Conservation (phyloP, 1,140 invertebrate species). For the Orius insidiosus region DNA sequence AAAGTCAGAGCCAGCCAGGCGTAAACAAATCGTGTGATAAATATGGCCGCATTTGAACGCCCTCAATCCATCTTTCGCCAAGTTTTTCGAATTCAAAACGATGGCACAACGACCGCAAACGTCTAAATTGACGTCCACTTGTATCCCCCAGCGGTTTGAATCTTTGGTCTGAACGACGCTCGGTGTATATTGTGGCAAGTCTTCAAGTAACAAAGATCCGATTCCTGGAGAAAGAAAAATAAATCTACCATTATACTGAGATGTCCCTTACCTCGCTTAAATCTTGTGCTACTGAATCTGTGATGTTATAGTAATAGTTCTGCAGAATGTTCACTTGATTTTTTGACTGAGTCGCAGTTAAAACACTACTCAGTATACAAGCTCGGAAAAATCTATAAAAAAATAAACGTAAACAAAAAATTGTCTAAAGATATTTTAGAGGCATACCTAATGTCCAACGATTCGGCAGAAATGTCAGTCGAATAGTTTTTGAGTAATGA, state of each 20-base stretch:
- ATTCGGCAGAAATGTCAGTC: conserved; percentile 23
- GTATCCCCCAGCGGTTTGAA: conserved; percentile 19
- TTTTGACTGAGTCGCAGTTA: conserved; percentile 2
- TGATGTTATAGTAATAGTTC: too few relatives aligned
- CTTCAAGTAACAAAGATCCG: background rate
- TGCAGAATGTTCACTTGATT: too few relatives aligned
- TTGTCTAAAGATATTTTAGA: too few relatives aligned
- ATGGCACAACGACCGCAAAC: conserved; percentile 20
- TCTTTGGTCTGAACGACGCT: conserved; percentile 6
- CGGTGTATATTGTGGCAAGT: background rate
- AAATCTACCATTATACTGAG: too few relatives aligned
- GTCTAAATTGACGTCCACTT: conserved; percentile 15
- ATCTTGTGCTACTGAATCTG: too few relatives aligned
- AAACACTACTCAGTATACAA: conserved; percentile 15
- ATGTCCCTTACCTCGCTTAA: too few relatives aligned
- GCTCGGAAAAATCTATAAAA: conserved; percentile 18
- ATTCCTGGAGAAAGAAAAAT: background rate
- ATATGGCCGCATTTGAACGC: conserved; percentile 20
- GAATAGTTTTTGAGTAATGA: conserved; percentile 24
- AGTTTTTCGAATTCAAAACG: conserved; percentile 16
- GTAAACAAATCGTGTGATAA: conserved; percentile 20
- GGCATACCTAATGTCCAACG: conserved; percentile 21
- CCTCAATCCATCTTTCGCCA: conserved; percentile 17
- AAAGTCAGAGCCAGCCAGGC: conserved; percentile 11
- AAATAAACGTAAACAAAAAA: conserved; percentile 4